Evolutionary conservation across 1,140 invertebrate species (phyloP), one percentile per base, ranked within the genome.

Genomic region (Danaus melanippus): DNA sequence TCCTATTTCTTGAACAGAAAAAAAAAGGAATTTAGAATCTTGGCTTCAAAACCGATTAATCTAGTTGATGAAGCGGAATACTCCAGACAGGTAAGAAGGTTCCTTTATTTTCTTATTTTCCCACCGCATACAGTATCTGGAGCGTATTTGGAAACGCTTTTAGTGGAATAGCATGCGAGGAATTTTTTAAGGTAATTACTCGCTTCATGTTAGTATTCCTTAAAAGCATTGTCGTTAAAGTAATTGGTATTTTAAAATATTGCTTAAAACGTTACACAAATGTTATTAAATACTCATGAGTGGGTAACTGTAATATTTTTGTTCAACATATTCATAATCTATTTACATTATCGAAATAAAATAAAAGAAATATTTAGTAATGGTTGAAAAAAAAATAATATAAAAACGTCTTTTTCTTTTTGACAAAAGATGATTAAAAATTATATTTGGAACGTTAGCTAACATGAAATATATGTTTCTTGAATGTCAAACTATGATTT

Each of bases 161-260:
- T 69, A 71, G 50, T 54, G 46, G 60, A 59, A 66, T 63, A 69
- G 60, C 56, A 63, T 58, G 62, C 60, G 54, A 42, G 44, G 69
- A 69, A 67, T 67, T 65, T 69, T 69, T 71, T 64, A 63, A 71
- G 60, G 65, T 71, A 74, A 74, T 74, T 74, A 71, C 62, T 52
- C 50, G 46, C 50, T 58, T 45, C 40, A 32, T 5, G 47, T 50
- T 50, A 50, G 46, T 53, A 48, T 58, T 48, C 53, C 41, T 53
- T 53, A 42, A 44, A 47, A 9, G 42, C 44, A 49, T 49, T 58
- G 41, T 48, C 45, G n/a, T 12, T 43, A 47, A 52, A 56, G 48
- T 43, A 56, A 56, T 56, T 49, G 48, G 42, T 5, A 11, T 39
- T 32, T 49, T 49, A 10, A 49, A 10, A 10, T 11, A 40, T 6